Percentiles rank a stretch among this genome's conserved stretches.
Evolutionary conservation across 2,797 vertebrate genomes (phyloP).

Genomic region (Cryptoblepharus egeriae): DNA sequence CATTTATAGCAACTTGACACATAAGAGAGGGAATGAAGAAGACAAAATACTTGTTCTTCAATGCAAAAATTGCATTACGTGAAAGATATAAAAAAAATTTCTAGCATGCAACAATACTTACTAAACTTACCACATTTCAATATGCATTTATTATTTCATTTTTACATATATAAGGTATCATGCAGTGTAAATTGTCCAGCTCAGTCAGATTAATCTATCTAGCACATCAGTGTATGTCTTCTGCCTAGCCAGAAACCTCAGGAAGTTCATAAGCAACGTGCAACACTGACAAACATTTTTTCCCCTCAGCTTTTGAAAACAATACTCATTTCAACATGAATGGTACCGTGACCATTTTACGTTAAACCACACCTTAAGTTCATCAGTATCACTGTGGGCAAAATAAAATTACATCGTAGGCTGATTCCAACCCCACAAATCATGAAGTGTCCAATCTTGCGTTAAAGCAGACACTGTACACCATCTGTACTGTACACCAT

Average conservation of each 20-base stretch:
- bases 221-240: not conserved
- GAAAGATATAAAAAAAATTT: not conserved
- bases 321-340: not conserved
- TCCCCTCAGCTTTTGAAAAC: not conserved
- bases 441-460: not conserved
- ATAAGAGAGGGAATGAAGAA: not conserved
- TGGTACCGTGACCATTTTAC: not conserved
- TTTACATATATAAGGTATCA: not conserved
- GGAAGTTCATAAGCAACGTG: not conserved
- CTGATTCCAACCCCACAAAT: not conserved
- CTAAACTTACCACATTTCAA: not conserved
- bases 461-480: not conserved
- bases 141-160: not conserved
- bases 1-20: not conserved
- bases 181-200: not conserved
- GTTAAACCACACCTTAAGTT: not conserved
- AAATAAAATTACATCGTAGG: not conserved
- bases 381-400: not conserved
- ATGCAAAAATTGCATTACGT: constrained; percentile 15
- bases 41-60: constrained; percentile 37
- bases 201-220: not conserved
- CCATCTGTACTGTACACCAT: no score
- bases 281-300: not conserved
- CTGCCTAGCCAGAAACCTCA: not conserved
- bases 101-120: not conserved